phyloP scores from a whole-genome alignment of 2,888 invertebrate species.

The Neoaliturus tenellus region DNA sequence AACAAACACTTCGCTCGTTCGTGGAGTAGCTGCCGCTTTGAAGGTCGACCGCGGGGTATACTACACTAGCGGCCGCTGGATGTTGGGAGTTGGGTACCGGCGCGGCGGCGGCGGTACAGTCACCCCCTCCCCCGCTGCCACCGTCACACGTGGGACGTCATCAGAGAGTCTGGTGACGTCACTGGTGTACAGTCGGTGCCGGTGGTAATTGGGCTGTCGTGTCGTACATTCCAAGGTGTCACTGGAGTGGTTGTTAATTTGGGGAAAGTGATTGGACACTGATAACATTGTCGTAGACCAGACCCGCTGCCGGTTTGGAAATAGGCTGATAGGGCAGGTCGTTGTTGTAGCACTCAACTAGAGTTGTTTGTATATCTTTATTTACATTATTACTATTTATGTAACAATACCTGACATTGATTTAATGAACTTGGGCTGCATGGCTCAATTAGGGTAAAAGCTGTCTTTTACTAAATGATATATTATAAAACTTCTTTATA shows the following conservation, averaged over 20 bases:
- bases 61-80: neutral
- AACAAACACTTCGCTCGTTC: neutral
- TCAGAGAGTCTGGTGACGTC: neutral
- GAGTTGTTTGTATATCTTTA: no score
- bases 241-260: neutral
- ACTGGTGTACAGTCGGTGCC: neutral
- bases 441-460: no score
- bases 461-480: no score
- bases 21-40: neutral
- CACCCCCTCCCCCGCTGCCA: neutral
- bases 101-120: neutral
- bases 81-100: neutral
- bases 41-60: conserved; percentile 3
- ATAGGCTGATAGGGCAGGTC: no score
- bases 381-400: no score
- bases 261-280: neutral
- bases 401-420: no score
- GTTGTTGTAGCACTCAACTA: no score
- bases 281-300: neutral
- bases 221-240: neutral
- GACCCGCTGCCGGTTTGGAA: no score
- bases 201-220: neutral
- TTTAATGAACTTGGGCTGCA: no score
- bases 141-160: neutral
- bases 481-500: no score